phyloP scores from a whole-genome alignment of 1,140 invertebrate species.

The Drosophila arizonae region DNA sequence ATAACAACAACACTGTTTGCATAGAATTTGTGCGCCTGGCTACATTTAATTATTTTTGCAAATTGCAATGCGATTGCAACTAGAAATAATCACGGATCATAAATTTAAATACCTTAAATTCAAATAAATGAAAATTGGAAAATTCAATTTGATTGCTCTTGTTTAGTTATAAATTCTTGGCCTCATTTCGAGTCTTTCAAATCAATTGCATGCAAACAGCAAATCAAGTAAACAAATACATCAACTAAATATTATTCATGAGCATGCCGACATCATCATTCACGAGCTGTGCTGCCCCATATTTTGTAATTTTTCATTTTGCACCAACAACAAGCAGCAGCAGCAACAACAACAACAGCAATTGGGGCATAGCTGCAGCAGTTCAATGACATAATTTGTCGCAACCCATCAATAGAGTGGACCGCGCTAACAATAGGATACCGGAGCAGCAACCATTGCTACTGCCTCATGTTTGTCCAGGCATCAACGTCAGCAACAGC shows the following conservation, averaged over 20 bases:
- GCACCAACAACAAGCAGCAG: constrained; percentile 10
- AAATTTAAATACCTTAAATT: constrained; percentile 1
- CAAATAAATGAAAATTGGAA: neutral
- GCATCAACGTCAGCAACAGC: constrained; percentile 56
- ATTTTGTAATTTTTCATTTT: constrained; percentile 69
- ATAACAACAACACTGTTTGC: neutral
- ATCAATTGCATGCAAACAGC: constrained; percentile 38
- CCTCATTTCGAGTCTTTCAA: constrained; percentile 32
- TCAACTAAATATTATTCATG: constrained; percentile 71
- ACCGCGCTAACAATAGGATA: constrained; percentile 58
- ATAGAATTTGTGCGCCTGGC: neutral
- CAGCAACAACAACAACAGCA: constrained; percentile 31
- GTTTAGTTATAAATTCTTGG: neutral
- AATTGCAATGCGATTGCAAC: neutral
- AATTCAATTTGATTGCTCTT: neutral
- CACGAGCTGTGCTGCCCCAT: constrained; percentile 15
- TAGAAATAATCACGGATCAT: neutral
- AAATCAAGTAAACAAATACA: constrained; percentile 70
- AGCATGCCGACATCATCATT: constrained; percentile 58
- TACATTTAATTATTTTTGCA: constrained; percentile 9
- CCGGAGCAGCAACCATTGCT: constrained; percentile 35
- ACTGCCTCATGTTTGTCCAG: constrained; percentile 45
- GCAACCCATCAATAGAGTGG: constrained; percentile 73
- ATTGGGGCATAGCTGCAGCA: constrained; percentile 30
- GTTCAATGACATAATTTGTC: constrained; percentile 81